Base-by-base conservation (phyloP, 2,797 vertebrate genomes). In the Peromyscus nudipes region DNA sequence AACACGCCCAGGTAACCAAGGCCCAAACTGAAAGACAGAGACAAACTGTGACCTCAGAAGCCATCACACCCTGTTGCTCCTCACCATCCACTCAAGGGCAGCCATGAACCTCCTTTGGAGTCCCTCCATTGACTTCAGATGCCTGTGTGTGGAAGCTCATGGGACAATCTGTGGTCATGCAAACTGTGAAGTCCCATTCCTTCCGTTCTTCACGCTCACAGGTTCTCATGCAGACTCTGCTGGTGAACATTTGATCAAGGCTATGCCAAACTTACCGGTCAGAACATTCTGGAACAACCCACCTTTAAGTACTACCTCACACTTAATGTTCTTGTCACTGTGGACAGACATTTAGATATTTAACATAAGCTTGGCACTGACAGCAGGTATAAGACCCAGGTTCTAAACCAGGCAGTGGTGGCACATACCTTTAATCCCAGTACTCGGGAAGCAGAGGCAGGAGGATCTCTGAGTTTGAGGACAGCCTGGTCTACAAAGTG, bases 41-140 rank as follows among this genome's bases (percentile, higher is more conserved):
- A 71, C 21, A 29, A 71, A 55, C 14, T 23, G 91, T 5, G 55
- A 34, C 21, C 67, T n/a, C 0, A 6, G 23, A 49, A 43, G 37
- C 23, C n/a, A 1, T 6, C 0, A 0, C 0, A 4, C 19, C 23
- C 55, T 12, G 17, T 3, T 0, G 19, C 21, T 1, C 60, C 29
- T 29, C 55, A 69, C 57, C 52, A 43, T 43, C 27, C 46, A 2
- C 40, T n/a, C 37, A 0, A 23, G 52, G 31, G 4, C 19, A 3
- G 9, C 17, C 25, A 1, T 1, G 1, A 2, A 17, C 40, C 46
- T 14, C 17, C 6, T 25, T 4, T 23, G 13, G 31, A 19, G 19
- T 29, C 17, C 29, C 17, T 1, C 0, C 31, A 0, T 3, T 31
- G 49, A 57, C 49, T 57, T 73, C 67, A 57, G 52, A 57, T 37